These are phyloP conservation scores for Tridacna crocea DNA, from an alignment of 2,888 invertebrate species.

Conservation along the genomic window DNA sequence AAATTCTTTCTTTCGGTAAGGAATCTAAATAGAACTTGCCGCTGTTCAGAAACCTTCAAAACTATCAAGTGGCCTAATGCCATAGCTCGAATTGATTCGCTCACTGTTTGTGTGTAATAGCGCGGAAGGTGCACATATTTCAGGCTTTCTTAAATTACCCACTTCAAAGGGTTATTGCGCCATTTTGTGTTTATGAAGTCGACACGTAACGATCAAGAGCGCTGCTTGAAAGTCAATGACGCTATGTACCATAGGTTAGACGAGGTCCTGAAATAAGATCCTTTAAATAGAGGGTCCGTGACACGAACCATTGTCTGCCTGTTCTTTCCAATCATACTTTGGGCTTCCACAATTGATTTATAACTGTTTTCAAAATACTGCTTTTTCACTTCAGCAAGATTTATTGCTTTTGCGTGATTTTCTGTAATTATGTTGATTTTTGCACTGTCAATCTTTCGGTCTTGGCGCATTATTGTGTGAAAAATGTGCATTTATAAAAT, in stretches of 20 bases:
- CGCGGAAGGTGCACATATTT: slow-evolving; percentile 43
- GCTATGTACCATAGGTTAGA: slow-evolving; percentile 22
- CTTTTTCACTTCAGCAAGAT: background rate
- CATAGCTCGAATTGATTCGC: slow-evolving; percentile 33
- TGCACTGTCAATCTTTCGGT: background rate
- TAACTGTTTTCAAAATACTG: background rate
- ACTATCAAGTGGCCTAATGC: slow-evolving; percentile 18
- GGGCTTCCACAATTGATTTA: slow-evolving; percentile 21
- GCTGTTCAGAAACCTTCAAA: slow-evolving; percentile 12
- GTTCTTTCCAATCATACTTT: slow-evolving; percentile 23
- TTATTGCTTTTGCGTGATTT: slow-evolving; percentile 4
- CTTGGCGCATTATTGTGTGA: no score
- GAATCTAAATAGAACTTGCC: background rate
- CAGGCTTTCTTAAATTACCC: slow-evolving; percentile 37
- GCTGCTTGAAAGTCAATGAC: slow-evolving; percentile 14
- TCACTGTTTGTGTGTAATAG: slow-evolving; percentile 47
- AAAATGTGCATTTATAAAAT: no score
- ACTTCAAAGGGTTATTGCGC: slow-evolving; percentile 49
- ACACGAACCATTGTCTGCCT: slow-evolving; percentile 19
- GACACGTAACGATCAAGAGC: slow-evolving; percentile 4
- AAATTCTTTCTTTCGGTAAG: no score
- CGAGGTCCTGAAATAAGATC: slow-evolving; percentile 7
- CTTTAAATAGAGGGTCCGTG: slow-evolving; percentile 3
- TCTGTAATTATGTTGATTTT: background rate
- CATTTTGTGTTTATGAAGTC: slow-evolving; percentile 23